phyloP scores from a whole-genome alignment of 2,113 vertebrate genomes.

The Microtus richardsoni region DNA sequence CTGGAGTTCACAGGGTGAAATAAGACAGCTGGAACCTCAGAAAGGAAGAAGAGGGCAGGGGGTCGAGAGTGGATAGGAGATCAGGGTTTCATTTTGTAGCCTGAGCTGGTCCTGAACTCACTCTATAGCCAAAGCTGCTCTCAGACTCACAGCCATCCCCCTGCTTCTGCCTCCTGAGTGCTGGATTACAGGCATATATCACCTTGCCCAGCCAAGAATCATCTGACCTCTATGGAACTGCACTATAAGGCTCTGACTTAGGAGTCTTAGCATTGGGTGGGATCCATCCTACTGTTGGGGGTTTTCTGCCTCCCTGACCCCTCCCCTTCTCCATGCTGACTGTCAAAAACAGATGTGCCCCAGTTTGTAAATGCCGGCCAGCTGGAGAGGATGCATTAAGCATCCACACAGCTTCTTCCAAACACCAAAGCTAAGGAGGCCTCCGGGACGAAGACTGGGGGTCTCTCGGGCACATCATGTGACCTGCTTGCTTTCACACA shows the following conservation, averaged over 20 bases:
- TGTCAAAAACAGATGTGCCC: constrained; percentile 78
- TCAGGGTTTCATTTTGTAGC: neutral
- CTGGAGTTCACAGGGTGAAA: constrained; percentile 79
- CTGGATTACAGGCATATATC: neutral
- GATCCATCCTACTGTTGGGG: constrained; percentile 25
- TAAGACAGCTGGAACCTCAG: constrained; percentile 74
- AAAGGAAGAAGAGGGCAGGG: neutral
- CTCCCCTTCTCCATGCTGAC: neutral
- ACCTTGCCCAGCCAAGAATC: neutral
- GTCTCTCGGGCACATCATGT: constrained; percentile 38
- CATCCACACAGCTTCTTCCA: neutral
- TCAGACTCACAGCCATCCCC: neutral
- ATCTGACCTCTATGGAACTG: accelerated
- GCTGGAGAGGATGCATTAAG: constrained; percentile 45
- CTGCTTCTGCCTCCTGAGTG: neutral
- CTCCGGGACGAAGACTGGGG: neutral
- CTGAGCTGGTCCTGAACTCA: neutral
- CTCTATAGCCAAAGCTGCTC: neutral
- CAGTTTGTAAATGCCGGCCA: constrained; percentile 72
- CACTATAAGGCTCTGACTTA: neutral
- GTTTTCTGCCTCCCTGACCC: neutral
- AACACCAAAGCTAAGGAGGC: neutral
- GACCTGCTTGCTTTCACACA: constrained; percentile 44
- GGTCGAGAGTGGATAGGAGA: neutral
- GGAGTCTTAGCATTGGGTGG: constrained; percentile 55